Evolutionary conservation across 1,140 invertebrate genomes (phyloP).

Genomic region (Pogonus chalceus): DNA sequence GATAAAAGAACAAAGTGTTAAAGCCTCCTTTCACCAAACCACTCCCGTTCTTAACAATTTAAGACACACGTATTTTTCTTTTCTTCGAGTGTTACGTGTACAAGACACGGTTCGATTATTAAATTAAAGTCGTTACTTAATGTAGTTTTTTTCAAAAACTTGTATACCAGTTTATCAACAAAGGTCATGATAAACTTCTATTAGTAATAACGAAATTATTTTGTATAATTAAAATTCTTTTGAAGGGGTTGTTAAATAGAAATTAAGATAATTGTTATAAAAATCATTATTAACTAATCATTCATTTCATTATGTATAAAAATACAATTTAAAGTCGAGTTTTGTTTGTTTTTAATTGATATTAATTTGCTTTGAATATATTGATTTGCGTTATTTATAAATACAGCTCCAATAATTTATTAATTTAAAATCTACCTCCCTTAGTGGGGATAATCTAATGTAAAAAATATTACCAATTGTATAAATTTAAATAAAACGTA

Average conservation of each 20-base stretch:
- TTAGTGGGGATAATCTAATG: neutral
- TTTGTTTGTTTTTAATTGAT: too few species aligned
- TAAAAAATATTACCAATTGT: too few species aligned
- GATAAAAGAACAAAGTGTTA: neutral
- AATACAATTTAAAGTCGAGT: too few species aligned
- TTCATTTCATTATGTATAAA: too few species aligned
- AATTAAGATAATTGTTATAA: too few species aligned
- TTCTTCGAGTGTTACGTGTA: neutral
- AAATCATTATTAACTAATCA: too few species aligned
- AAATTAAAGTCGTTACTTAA: neutral
- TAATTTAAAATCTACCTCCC: neutral
- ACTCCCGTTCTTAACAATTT: neutral
- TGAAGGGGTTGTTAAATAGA: too few species aligned
- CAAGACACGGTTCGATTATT: neutral
- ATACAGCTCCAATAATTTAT: neutral
- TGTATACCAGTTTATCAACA: neutral
- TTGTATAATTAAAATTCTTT: too few species aligned
- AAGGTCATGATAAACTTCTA: conserved; percentile 1
- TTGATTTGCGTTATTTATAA: neutral
- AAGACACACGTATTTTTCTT: neutral
- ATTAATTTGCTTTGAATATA: too few species aligned
- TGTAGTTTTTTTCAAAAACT: neutral
- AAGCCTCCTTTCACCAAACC: conserved; percentile 1
- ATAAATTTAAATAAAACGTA: too few species aligned
- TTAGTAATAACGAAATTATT: too few species aligned